Percentiles rank a stretch among this genome's conserved stretches.
These are phyloP conservation scores for Lophotriccus pileatus DNA, from an alignment of 2,797 vertebrate species.

Conservation along the genomic window DNA sequence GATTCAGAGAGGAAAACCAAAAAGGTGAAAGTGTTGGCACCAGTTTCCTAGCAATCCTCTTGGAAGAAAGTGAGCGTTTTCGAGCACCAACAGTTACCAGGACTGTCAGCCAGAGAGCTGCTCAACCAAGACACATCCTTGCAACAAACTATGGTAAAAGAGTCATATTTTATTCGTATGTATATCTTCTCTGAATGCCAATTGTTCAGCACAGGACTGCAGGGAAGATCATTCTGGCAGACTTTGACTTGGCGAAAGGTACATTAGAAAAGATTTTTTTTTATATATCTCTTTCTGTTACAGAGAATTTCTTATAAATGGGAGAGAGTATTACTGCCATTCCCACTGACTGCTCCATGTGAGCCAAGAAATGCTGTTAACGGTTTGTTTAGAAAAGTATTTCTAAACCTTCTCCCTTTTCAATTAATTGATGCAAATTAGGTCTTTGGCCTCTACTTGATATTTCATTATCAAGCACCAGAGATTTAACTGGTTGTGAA, in stretches of 20 bases:
- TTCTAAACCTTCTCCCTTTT: background rate
- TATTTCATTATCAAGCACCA: background rate
- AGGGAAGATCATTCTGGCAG: background rate
- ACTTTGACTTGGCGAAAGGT: background rate
- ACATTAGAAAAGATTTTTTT: background rate
- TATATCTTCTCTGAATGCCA: background rate
- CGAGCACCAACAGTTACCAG: background rate
- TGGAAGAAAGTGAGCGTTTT: background rate
- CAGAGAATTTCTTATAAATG: background rate
- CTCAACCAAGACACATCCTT: background rate
- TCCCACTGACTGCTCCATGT: background rate
- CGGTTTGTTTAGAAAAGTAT: background rate
- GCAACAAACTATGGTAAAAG: rapidly evolving
- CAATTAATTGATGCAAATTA: background rate
- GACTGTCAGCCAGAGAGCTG: background rate
- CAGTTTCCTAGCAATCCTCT: background rate
- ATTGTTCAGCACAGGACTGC: background rate
- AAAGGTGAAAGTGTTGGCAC: background rate
- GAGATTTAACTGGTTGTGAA: background rate
- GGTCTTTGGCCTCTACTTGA: background rate
- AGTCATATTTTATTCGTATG: background rate
- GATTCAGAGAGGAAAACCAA: background rate
- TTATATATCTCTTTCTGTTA: background rate
- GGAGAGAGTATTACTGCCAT: background rate
- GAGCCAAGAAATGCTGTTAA: background rate